Conservation (phyloP, 2,888 invertebrate genomes). For the Drosophila flavopinicola region DNA sequence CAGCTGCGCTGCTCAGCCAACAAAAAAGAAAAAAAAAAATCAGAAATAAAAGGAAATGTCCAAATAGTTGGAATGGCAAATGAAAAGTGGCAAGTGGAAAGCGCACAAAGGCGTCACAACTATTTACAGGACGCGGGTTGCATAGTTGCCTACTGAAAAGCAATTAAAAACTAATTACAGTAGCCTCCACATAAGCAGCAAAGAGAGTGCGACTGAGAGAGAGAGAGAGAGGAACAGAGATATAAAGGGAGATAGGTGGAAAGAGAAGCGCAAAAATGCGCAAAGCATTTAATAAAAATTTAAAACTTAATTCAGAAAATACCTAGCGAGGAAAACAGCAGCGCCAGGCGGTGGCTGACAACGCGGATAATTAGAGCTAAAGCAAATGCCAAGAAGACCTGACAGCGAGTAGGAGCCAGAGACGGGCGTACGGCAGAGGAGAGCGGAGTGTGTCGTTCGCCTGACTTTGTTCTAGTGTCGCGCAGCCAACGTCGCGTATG, state of each 20-base stretch:
- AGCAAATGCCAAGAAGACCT: slow-evolving; percentile 35
- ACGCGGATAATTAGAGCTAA: slow-evolving; percentile 72
- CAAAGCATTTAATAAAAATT: slow-evolving; percentile 76
- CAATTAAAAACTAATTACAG: slow-evolving; percentile 80
- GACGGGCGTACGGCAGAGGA: not conserved
- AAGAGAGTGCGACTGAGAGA: not conserved
- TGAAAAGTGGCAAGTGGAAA: slow-evolving; percentile 29
- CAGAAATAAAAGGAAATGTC: slow-evolving; percentile 4
- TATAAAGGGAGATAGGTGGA: no score
- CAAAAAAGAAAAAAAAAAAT: slow-evolving; percentile 17
- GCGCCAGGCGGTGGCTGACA: slow-evolving; percentile 54
- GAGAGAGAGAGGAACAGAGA: not conserved
- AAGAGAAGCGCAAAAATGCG: slow-evolving; percentile 54
- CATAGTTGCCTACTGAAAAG: slow-evolving; percentile 69
- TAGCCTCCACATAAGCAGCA: slow-evolving; percentile 42
- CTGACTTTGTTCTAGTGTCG: slow-evolving; percentile 61
- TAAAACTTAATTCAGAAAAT: slow-evolving; percentile 80
- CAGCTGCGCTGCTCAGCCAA: slow-evolving; percentile 24
- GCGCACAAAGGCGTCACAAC: slow-evolving; percentile 54
- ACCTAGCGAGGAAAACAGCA: slow-evolving; percentile 43
- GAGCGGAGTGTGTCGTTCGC: slow-evolving; percentile 4
- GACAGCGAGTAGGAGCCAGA: not conserved
- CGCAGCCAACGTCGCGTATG: slow-evolving; percentile 73
- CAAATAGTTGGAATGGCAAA: slow-evolving; percentile 35
- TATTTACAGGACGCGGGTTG: slow-evolving; percentile 49